Conservation (phyloP, 1,140 invertebrate species). For the Ctenoplectra terminalis region DNA sequence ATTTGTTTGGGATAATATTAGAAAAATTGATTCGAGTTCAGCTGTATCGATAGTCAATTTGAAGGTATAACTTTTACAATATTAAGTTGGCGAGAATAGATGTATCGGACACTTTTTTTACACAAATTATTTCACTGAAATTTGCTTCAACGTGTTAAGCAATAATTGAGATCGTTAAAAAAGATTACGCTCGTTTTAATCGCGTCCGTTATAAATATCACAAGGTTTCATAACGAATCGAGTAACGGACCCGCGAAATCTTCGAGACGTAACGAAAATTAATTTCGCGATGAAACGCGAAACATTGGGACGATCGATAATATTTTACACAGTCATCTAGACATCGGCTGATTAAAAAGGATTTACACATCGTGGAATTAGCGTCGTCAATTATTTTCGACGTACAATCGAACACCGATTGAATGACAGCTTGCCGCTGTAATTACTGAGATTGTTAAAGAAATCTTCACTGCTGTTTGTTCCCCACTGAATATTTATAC, state of each 20-base stretch:
- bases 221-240: too few species aligned
- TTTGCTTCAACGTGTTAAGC: too few species aligned
- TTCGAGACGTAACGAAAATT: too few species aligned
- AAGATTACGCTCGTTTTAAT: too few species aligned
- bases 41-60: neutral
- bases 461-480: slow-evolving; percentile 4
- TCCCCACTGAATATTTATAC: neutral
- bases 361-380: neutral
- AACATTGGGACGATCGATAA: neutral
- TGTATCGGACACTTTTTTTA: too few species aligned
- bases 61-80: too few species aligned
- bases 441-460: slow-evolving; percentile 36
- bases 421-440: slow-evolving; percentile 24
- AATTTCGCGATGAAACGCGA: neutral
- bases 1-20: neutral
- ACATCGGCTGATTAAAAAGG: too few species aligned
- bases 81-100: too few species aligned
- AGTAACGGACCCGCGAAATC: too few species aligned
- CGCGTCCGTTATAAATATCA: too few species aligned
- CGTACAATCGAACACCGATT: slow-evolving; percentile 2
- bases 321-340: neutral
- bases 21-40: neutral
- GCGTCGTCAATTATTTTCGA: slow-evolving; percentile 35
- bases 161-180: too few species aligned
- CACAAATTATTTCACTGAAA: too few species aligned